Evolutionary conservation across 2,797 vertebrate species (phyloP).

Genomic region (Notolabrus celidotus): DNA sequence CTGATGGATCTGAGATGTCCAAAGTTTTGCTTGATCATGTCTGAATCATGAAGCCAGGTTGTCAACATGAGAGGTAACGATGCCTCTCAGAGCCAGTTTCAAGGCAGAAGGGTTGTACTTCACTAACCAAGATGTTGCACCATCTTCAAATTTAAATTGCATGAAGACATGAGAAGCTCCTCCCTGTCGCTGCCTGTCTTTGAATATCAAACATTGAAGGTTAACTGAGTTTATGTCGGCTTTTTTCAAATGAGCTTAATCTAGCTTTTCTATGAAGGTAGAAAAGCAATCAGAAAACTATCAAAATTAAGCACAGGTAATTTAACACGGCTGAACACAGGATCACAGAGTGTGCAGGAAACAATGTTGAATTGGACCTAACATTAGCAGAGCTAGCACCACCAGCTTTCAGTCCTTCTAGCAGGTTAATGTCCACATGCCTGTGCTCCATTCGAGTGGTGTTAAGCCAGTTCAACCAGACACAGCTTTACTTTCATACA

Average conservation of each 20-base stretch:
- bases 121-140: constrained; percentile 6
- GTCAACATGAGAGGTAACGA: constrained; percentile 1
- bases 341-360: no score
- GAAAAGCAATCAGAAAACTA: no score
- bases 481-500: no score
- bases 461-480: no score
- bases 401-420: no score
- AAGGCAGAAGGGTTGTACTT: background rate
- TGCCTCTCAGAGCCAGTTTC: background rate
- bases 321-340: no score
- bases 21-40: constrained; percentile 2
- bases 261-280: no score
- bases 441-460: no score
- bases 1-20: background rate
- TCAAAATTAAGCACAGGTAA: no score
- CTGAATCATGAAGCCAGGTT: background rate
- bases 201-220: background rate
- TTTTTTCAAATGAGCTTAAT: background rate
- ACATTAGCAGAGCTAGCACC: no score
- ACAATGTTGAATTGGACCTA: no score
- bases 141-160: background rate
- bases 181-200: background rate
- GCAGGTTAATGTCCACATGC: no score
- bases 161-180: background rate
- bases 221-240: background rate